Base-by-base conservation (phyloP, 2,888 invertebrate species). In the Chymomyza fuscimana region DNA sequence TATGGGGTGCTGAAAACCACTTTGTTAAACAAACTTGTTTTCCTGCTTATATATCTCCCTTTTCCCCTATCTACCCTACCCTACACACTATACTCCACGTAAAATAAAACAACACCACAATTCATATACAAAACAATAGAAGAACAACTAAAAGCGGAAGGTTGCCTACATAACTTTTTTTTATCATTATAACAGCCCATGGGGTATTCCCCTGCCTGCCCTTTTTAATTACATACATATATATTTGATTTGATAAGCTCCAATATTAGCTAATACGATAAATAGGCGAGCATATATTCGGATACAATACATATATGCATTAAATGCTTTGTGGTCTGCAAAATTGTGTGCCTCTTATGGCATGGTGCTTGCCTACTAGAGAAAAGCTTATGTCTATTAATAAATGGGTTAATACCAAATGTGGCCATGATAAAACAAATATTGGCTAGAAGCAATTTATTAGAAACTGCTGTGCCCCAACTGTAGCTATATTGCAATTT, bases 1-100 rank as follows among this genome's bases (percentile, higher is more conserved):
- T 84, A 85, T 81, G 75, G 73, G 69, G 74, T 76, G 72, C 58
- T 78, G 75, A 86, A 84, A 77, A 76, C 66, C 82, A 87, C 77
- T 86, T 81, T 81, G 77, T 77, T 85, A 73, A 88, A 80, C 87
- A 88, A 86, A 86, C 78, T 73, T 64, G 64, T 72, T 64, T 76
- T 72, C 63, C 59, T 63, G 60, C 63, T 72, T 65, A 74, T 70
- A 59, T 59, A 59, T 59, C 64, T 52, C 25, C 25, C 6, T 6
- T n/a, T 25, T 22, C 32, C 32, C 32, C 32, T 9, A 32, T 32
- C 32, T 32, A 4, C 7, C 32, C 32, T 32, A 32, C 32, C 32
- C 7, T 32, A 5, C 32, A 7, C 32, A 32, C 32, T 5, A 32
- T 6, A 3, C 32, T 32, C 5, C 6, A 32, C 32, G 4, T 32